Base-by-base conservation (phyloP, 2,888 invertebrate genomes). In the Serripes groenlandicus region DNA sequence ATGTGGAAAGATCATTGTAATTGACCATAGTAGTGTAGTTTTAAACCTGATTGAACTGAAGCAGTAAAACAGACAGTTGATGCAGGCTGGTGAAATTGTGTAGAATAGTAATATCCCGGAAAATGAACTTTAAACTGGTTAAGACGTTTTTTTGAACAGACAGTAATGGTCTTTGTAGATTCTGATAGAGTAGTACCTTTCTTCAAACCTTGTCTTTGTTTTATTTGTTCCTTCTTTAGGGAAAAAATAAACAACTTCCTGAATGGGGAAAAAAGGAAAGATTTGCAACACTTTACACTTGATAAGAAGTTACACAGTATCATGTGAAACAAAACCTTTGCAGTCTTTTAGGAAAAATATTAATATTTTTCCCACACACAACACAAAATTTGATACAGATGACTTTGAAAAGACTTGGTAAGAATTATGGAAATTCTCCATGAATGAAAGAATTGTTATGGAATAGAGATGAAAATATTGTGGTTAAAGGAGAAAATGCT, bases 1-100 rank as follows among this genome's bases (percentile, higher is more conserved):
- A 23, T 66, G 66, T 66, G 35, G 34, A 66, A 66, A 37, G 28
- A n/a, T 64, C 64, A 64, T 64, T 37, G 37, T 64, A 60, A 28
- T 64, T 64, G 64, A 66, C 23, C 66, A 66, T 66, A 66, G 42
- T 66, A 66, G 66, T 11, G 42, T 66, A 66, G 66, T 35, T 37
- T 66, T n/a, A n/a, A n/a, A n/a, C n/a, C n/a, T 66, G 66, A 35
- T 66, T 37, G 42, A 42, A 37, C 42, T 23, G 37, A 28, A 66
- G 28, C 35, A 35, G 34, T 23, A 18, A 66, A 3, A 9, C 7
- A 66, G 37, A 15, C 64, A 34, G 11, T 7, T n/a, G 4, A 5
- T 23, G 34, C 42, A n/a, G 21, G 18, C 15, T n/a, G 66, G 42
- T 66, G 5, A 66, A 42, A 7, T 15, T 37, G n/a, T 66, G 66